A percentile compares a stretch with the other conserved stretches of the same genome.
These are phyloP conservation scores for Hestina assimilis DNA, from an alignment of 1,140 invertebrate species.

Conservation along the genomic window DNA sequence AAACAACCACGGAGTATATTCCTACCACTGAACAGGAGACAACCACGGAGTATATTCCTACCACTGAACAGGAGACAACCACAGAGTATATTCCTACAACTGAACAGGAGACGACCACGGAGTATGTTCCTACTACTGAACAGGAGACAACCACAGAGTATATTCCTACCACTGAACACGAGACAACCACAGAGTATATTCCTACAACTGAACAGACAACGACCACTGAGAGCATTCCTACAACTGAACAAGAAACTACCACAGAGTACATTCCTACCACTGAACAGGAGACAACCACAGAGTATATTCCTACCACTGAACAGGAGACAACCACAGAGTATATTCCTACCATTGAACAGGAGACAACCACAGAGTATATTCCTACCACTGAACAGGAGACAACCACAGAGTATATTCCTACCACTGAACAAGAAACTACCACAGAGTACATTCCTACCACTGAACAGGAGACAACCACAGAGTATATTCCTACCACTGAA, in stretches of 20 bases:
- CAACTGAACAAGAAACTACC: conserved; percentile 1
- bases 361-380: no score
- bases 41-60: neutral
- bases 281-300: neutral
- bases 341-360: no score
- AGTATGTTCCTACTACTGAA: neutral
- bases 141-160: neutral
- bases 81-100: neutral
- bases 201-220: conserved; percentile 5
- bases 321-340: no score
- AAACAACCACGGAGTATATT: neutral
- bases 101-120: neutral
- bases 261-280: neutral
- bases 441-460: no score
- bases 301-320: no score
- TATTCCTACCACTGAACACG: neutral
- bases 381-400: no score
- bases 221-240: conserved; percentile 10
- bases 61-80: neutral
- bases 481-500: no score
- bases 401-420: no score
- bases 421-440: no score
- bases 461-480: no score
- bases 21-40: neutral
- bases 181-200: conserved; percentile 12